Percentiles rank a stretch among this genome's conserved stretches.
phyloP scores from a whole-genome alignment of 30 jellyfish, hydroid and myxozoan species.

The Chironex yamaguchii region DNA sequence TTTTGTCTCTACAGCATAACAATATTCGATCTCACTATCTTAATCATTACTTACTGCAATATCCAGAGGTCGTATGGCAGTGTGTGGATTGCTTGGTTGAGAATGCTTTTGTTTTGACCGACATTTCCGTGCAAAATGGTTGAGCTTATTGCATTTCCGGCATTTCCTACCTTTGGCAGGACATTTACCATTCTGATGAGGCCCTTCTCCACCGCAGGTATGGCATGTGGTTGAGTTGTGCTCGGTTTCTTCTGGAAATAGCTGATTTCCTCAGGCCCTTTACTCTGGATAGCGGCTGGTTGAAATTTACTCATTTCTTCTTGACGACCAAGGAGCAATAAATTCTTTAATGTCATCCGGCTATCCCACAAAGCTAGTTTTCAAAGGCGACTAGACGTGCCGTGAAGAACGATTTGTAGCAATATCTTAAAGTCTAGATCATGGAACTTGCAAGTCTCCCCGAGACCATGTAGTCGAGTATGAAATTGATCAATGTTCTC shows the following conservation, averaged over 20 bases:
- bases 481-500: constrained; percentile 34
- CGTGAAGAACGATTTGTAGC: not conserved
- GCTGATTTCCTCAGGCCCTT: too few relatives aligned
- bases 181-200: too few relatives aligned
- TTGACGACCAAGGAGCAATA: constrained; percentile 26
- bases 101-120: not conserved
- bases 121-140: too few relatives aligned
- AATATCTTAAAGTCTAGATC: constrained; percentile 20
- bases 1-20: constrained; percentile 25
- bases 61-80: not conserved
- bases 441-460: constrained; percentile 17
- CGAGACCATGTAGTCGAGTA: constrained; percentile 55
- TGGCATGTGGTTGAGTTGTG: too few relatives aligned
- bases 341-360: not conserved
- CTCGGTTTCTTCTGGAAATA: too few relatives aligned
- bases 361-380: constrained; percentile 14
- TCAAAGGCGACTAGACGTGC: constrained; percentile 10
- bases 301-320: constrained; percentile 42
- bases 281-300: constrained; percentile 10
- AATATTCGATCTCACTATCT: constrained; percentile 33
- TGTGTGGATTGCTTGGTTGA: not conserved
- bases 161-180: too few relatives aligned
- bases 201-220: too few relatives aligned
- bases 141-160: too few relatives aligned
- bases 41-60: constrained; percentile 1